Conservation (phyloP, 2,797 vertebrate species). For the Macrochelys suwanniensis region DNA sequence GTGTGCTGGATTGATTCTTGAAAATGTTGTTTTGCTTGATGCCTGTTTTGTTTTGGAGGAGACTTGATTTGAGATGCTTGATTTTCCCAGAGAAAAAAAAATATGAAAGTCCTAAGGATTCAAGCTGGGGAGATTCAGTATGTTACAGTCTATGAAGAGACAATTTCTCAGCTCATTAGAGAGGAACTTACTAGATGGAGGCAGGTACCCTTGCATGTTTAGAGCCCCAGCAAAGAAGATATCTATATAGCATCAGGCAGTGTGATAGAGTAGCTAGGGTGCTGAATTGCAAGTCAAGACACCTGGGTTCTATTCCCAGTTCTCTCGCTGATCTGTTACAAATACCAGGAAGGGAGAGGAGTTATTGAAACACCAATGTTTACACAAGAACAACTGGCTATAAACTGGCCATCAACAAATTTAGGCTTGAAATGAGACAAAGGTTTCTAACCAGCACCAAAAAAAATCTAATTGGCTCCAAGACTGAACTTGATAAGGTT, state of each 20-base stretch:
- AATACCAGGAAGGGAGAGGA: too few relatives aligned
- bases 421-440: too few relatives aligned
- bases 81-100: not conserved
- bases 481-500: too few relatives aligned
- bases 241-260: not conserved
- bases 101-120: not conserved
- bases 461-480: too few relatives aligned
- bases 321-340: not conserved
- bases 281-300: not conserved
- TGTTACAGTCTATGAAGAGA: not conserved
- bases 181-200: slow-evolving; percentile 8
- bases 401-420: too few relatives aligned
- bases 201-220: not conserved
- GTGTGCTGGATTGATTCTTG: not conserved
- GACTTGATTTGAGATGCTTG: not conserved
- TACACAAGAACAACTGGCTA: too few relatives aligned
- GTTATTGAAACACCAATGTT: too few relatives aligned
- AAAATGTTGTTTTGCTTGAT: slow-evolving; percentile 19
- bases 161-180: slow-evolving; percentile 13
- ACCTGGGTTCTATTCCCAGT: not conserved
- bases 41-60: not conserved
- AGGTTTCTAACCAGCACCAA: too few relatives aligned
- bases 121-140: not conserved
- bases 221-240: not conserved
- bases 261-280: not conserved